A percentile compares a stretch with the other conserved stretches of the same genome.
These are phyloP conservation scores for Aurelia coerulea DNA, from an alignment of 30 jellyfish, hydroid and myxozoan genomes.

Conservation along the genomic window DNA sequence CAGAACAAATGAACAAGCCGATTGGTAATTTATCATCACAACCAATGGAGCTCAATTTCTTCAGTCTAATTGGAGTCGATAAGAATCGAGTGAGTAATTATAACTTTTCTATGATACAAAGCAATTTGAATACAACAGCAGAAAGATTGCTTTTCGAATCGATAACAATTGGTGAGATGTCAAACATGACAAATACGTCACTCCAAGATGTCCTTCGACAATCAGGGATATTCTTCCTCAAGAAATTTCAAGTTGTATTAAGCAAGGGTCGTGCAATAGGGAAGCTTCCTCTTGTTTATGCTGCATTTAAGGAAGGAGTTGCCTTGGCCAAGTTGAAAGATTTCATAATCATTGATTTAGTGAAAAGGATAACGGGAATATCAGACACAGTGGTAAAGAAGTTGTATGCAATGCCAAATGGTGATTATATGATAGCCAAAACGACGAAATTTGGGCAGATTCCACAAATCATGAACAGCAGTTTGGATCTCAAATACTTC, in stretches of 20 bases:
- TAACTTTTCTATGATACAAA: background rate
- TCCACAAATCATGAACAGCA: background rate
- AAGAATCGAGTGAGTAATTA: background rate
- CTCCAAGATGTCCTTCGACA: background rate
- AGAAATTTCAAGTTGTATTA: background rate
- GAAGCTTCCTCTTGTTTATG: slow-evolving; percentile 2
- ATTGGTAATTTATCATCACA: background rate
- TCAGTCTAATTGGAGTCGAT: background rate
- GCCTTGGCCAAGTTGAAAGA: background rate
- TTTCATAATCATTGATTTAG: background rate
- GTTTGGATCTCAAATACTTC: background rate
- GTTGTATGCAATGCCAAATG: background rate
- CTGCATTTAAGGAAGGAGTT: slow-evolving; percentile 4
- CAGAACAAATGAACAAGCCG: slow-evolving; percentile 6
- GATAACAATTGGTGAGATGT: slow-evolving; percentile 11
- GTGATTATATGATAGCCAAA: background rate
- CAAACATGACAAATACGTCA: background rate
- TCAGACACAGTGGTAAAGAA: background rate
- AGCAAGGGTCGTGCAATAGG: background rate
- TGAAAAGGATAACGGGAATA: background rate
- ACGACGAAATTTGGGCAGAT: background rate
- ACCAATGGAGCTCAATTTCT: background rate
- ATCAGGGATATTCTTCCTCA: slow-evolving; percentile 1
- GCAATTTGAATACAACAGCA: slow-evolving; percentile 2
- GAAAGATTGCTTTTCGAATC: background rate